A percentile compares a stretch with the other conserved stretches of the same genome.
These are phyloP conservation scores for Pteropus alecto DNA, from an alignment of 2,113 vertebrate species.

Conservation along the genomic window DNA sequence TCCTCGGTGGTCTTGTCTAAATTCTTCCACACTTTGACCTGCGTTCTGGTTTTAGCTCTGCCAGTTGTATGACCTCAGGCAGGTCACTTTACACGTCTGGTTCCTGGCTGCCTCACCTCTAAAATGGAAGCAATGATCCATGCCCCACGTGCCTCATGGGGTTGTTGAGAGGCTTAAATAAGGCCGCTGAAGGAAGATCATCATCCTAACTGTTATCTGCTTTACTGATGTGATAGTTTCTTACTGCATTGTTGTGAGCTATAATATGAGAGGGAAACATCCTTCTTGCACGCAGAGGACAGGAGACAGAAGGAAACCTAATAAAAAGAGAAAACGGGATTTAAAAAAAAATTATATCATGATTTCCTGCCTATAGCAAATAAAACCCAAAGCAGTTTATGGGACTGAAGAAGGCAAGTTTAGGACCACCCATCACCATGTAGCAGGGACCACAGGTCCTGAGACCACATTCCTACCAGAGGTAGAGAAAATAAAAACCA, in stretches of 20 bases:
- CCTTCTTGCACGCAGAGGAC: background rate
- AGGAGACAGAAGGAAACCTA: background rate
- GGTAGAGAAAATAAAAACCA: background rate
- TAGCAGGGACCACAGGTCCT: background rate
- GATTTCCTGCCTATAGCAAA: background rate
- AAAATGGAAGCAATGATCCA: background rate
- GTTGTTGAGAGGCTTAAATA: background rate
- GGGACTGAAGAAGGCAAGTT: background rate
- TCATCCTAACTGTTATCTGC: background rate
- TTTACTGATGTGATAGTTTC: background rate
- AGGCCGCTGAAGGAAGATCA: background rate
- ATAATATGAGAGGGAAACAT: background rate
- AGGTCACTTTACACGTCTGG: background rate
- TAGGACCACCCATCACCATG: accelerated
- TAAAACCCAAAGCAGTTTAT: background rate
- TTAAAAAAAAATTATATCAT: background rate
- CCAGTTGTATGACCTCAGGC: conserved; percentile 19
- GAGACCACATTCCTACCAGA: background rate
- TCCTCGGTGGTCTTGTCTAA: background rate
- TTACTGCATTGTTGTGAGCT: background rate
- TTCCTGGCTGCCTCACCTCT: background rate
- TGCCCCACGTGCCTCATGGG: accelerated
- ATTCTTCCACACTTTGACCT: background rate
- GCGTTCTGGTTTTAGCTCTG: background rate
- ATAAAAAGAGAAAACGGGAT: background rate